Evolutionary conservation across 35 echinoderm and acorn worm species (phyloP).

Genomic region (Holothuria glaberrima): DNA sequence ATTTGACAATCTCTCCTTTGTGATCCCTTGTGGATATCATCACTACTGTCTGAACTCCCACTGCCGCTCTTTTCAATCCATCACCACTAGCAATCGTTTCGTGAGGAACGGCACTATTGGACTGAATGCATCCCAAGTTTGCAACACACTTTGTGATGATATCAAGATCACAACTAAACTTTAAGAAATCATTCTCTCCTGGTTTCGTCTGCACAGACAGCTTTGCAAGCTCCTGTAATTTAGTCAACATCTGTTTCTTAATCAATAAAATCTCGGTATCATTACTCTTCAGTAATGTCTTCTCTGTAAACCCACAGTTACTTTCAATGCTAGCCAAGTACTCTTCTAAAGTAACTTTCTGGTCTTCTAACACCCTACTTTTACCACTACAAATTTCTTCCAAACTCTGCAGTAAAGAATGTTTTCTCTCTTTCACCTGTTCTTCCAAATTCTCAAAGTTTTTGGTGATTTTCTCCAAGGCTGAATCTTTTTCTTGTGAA

Average conservation of each 20-base stretch:
- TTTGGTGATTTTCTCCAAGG: slow-evolving; percentile 74
- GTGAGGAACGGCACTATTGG: slow-evolving; percentile 93
- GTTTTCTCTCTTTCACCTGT: slow-evolving; percentile 75
- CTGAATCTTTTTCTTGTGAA: slow-evolving; percentile 71
- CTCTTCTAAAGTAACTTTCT: slow-evolving; percentile 65
- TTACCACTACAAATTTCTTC: slow-evolving; percentile 82
- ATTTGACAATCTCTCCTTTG: slow-evolving; percentile 79
- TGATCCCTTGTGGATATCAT: slow-evolving; percentile 87
- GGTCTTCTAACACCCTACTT: slow-evolving; percentile 84
- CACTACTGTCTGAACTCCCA: slow-evolving; percentile 81
- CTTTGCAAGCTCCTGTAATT: slow-evolving; percentile 82
- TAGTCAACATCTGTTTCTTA: slow-evolving; percentile 89
- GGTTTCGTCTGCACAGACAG: slow-evolving; percentile 77
- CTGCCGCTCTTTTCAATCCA: slow-evolving; percentile 76
- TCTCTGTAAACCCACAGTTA: slow-evolving; percentile 93
- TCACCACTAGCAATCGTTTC: slow-evolving; percentile 93
- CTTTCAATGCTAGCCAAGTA: slow-evolving; percentile 81
- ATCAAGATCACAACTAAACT: slow-evolving; percentile 68
- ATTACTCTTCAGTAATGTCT: slow-evolving; percentile 79
- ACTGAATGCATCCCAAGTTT: slow-evolving; percentile 78
- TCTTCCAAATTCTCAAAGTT: slow-evolving; percentile 84
- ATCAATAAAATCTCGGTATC: slow-evolving; percentile 87
- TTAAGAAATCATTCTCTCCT: slow-evolving; percentile 94
- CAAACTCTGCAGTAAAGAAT: slow-evolving; percentile 72
- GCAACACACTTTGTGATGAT: slow-evolving; percentile 83